Base-by-base conservation (phyloP, 2,888 invertebrate genomes). In the Zootermopsis nevadensis region DNA sequence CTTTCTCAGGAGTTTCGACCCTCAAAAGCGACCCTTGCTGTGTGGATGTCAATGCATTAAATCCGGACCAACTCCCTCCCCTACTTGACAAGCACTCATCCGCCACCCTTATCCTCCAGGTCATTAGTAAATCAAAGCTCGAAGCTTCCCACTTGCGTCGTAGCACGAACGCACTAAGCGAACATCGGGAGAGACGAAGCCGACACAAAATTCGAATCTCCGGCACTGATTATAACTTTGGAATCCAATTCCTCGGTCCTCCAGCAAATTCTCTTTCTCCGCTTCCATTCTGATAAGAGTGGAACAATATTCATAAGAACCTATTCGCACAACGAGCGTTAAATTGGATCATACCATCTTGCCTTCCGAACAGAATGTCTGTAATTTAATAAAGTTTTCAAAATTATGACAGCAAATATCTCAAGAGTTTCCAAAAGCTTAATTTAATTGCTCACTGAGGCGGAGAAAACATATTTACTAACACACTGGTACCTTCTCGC, bases 31-130 rank as follows among this genome's bases (percentile, higher is more conserved):
- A 19, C 69, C 69, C 69, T 33, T 69, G 69, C 12, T 33, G 22
- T 31, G 0, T 69, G 33, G 33, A 69, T 33, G 33, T 31, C 69
- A 33, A 69, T 69, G 69, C 69, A 69, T 69, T 69, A 69, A 69
- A 69, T 33, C 33, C 69, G 33, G 33, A 69, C 69, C 69, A 33
- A 27, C 69, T 10, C 33, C 15, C 69, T 69, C 33, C 69, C 69
- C 30, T 33, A 69, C 69, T 69, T 67, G 67, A 67, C 7, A 67
- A 67, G 67, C 67, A 67, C 67, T 67, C 67, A 67, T 67, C 30
- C 69, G 31, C 31, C 69, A 15, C 33, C 69, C 66, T 12, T n/a
- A 66, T 12, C 30, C 69, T 33, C 69, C 22, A 69, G 7, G 33
- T 69, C 69, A 69, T 69, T 69, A 69, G 69, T 69, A 33, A 69